Percentiles rank a stretch among this genome's conserved stretches.
Conservation (phyloP, 1,140 invertebrate species). For the Bathynomus jamesi region DNA sequence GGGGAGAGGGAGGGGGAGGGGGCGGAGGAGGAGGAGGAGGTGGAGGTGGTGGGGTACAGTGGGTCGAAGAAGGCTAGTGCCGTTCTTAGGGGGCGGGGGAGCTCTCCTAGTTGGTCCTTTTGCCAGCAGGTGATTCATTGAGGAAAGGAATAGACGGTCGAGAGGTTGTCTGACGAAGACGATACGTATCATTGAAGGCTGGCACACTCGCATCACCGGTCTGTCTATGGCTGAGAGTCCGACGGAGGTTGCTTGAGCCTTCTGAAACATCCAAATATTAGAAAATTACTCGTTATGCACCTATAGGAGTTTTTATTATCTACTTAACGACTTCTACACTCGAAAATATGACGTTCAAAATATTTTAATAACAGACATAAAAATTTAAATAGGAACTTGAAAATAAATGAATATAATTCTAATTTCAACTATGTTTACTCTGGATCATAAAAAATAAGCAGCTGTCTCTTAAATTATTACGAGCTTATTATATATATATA, state of each 20-base stretch:
- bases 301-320: too few relatives aligned
- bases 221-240: background rate
- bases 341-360: too few relatives aligned
- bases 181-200: background rate
- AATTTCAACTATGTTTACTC: too few relatives aligned
- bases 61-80: constrained; percentile 27
- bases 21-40: constrained; percentile 33
- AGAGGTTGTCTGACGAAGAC: background rate
- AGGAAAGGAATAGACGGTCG: background rate
- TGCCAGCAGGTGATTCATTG: background rate
- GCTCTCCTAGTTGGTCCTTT: constrained; percentile 25
- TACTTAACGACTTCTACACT: too few relatives aligned
- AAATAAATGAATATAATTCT: too few relatives aligned
- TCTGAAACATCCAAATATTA: background rate
- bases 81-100: constrained; percentile 23
- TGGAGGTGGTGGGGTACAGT: constrained; percentile 34
- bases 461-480: background rate
- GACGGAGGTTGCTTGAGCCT: background rate
- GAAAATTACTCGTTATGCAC: too few relatives aligned
- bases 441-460: too few relatives aligned
- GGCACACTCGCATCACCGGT: background rate
- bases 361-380: too few relatives aligned
- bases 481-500: background rate
- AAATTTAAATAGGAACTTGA: too few relatives aligned
- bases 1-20: constrained; percentile 14